A percentile compares a stretch with the other conserved stretches of the same genome.
phyloP scores from a whole-genome alignment of 2,797 vertebrate species.

The Sebastolobus alascanus region DNA sequence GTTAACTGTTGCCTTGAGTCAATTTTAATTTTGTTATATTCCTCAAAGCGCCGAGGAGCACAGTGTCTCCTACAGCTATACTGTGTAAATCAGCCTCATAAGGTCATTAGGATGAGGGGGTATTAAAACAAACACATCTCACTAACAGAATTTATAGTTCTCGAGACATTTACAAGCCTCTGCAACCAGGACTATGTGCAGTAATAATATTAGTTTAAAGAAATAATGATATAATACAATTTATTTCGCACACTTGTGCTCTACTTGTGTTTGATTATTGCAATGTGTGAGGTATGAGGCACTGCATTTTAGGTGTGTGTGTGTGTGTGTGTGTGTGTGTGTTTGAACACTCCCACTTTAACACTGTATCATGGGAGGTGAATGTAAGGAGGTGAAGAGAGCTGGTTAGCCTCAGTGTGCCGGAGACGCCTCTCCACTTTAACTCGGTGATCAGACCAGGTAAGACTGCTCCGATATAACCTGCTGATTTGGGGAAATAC shows the following conservation, averaged over 20 bases:
- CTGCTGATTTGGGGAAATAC: background rate
- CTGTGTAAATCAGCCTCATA: conserved; percentile 10
- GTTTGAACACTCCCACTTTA: conserved; percentile 38
- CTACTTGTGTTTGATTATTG: background rate
- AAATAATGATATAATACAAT: background rate
- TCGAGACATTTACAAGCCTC: background rate
- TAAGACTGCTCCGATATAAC: conserved; percentile 19
- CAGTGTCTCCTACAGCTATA: background rate
- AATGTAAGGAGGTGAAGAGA: conserved; percentile 24
- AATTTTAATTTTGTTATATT: background rate
- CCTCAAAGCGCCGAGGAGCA: background rate
- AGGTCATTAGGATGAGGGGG: background rate
- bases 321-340: background rate
- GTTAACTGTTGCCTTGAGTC: background rate
- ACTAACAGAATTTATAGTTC: background rate
- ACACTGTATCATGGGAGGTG: conserved; percentile 16
- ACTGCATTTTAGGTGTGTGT: background rate
- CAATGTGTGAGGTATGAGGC: background rate
- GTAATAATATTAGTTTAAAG: background rate
- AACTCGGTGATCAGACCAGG: conserved; percentile 24
- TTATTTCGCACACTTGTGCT: background rate
- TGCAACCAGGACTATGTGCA: background rate
- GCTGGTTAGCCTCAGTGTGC: conserved; percentile 22
- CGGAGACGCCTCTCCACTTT: background rate
- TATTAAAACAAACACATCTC: background rate